Base-by-base conservation (phyloP, 2,113 vertebrate species). In the Piprites chloris region DNA sequence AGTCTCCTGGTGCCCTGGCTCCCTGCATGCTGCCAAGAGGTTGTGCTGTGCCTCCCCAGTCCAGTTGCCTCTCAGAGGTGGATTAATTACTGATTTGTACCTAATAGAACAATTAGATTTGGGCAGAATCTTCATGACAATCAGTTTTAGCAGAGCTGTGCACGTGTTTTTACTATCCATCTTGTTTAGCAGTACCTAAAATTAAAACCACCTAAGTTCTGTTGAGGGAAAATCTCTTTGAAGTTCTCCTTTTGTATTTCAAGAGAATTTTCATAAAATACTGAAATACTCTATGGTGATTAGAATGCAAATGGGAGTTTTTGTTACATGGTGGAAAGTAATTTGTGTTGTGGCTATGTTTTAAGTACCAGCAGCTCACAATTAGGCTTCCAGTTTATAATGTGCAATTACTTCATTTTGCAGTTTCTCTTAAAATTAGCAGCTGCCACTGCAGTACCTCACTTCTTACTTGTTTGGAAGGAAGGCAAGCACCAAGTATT, bases 301-400 rank as follows among this genome's bases (percentile, higher is more conserved):
- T 90, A 90, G 61, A 77, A 87, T 92, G 88, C 73, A 85, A 94
- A 93, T 90, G 49, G 82, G 83, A 89, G 44, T n/a, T 92, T 94
- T 90, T 96, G 69, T 89, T 94, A 90, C 69, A 47, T 49, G 4
- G 22, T 85, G 50, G 56, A 89, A 94, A 90, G 76, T 87, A 86
- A 92, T 94, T 87, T 92, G 37, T 81, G 56, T 90, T 77, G 76
- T 81, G 55, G 63, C 63, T 88, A 44, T 58, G 72, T 81, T 94
- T 78, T 89, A 85, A 93, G 62, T 93, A 76, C 44, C 21, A 95
- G 28, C 74, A 85, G 44, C 86, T 93, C 5, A 23, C 79, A 94
- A 46, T 92, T 90, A 96, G 49, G 33, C n/a, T 81, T 93, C 17
- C 14, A 50, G 73, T 62, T 86, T 90, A 66, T 92, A 72, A 75